Conservation (phyloP, 2,888 invertebrate species). For the Melinopterus prodromus region DNA sequence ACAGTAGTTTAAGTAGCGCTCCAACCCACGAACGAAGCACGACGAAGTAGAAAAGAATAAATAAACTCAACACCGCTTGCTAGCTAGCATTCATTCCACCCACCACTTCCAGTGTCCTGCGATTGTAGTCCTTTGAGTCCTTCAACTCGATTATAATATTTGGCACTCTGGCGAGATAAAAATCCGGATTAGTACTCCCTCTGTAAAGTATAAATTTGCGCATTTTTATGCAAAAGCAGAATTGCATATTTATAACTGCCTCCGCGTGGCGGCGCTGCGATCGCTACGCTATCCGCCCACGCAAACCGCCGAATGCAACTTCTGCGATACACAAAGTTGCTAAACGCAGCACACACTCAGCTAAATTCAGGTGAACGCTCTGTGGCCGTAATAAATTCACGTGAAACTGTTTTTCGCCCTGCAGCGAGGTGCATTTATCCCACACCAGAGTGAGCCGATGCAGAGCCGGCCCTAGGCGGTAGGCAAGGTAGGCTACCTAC, state of each 20-base stretch:
- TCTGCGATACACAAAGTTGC: slow-evolving; percentile 13
- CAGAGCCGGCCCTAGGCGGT: too few species aligned
- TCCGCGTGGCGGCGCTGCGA: neutral
- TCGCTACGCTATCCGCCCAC: neutral
- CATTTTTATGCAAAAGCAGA: slow-evolving; percentile 17
- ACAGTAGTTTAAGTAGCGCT: neutral
- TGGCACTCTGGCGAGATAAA: neutral
- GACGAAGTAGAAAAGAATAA: neutral
- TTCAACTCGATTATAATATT: slow-evolving; percentile 4
- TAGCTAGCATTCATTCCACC: neutral
- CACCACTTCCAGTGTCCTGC: neutral
- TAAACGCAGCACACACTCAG: slow-evolving; percentile 25
- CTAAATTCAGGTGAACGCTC: slow-evolving; percentile 21
- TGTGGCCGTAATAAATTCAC: slow-evolving; percentile 20
- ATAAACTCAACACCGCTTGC: neutral
- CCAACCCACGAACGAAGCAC: neutral
- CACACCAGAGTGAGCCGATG: neutral
- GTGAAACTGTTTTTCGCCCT: neutral
- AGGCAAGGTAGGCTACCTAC: too few species aligned
- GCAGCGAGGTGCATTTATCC: neutral
- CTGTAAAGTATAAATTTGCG: slow-evolving; percentile 22
- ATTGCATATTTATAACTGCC: slow-evolving; percentile 24
- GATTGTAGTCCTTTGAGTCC: neutral
- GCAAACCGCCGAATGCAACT: neutral
- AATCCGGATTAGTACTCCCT: neutral